Conservation (phyloP, 2,113 vertebrate genomes). For the Redunca redunca region DNA sequence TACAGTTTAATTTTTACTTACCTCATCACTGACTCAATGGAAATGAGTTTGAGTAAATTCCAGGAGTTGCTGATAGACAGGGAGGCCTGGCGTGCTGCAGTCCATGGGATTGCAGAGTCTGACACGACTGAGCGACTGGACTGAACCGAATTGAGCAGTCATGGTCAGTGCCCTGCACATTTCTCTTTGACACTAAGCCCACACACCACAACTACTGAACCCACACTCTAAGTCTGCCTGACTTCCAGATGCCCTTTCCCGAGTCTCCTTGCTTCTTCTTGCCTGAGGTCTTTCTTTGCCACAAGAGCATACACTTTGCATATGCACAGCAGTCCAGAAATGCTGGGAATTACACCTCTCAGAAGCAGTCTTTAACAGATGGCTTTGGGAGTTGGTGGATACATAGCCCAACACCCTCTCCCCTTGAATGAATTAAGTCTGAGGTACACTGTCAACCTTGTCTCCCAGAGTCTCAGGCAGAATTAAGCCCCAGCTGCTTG, state of each 20-base stretch:
- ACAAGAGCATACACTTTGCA: neutral
- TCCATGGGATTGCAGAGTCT: rapidly evolving
- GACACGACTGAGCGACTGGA: neutral
- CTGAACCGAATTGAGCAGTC: neutral
- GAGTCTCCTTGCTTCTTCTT: neutral
- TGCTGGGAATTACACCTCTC: neutral
- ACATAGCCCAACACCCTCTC: neutral
- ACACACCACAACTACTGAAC: too few species aligned
- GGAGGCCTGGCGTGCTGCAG: neutral
- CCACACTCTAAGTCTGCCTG: too few species aligned
- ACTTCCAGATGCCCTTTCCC: neutral
- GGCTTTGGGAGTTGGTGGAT: neutral
- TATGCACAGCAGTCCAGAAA: neutral
- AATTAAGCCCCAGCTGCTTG: neutral
- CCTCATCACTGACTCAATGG: neutral
- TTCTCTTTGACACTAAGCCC: neutral
- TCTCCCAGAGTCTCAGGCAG: neutral
- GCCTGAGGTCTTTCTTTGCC: neutral
- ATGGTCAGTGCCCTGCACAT: neutral
- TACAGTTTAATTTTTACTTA: neutral
- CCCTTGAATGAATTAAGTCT: neutral
- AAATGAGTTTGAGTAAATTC: neutral
- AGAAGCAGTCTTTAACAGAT: neutral
- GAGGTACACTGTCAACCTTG: neutral
- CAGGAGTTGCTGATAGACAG: neutral